Evolutionary conservation across 1,140 invertebrate genomes (phyloP).

Genomic region (Drosophila pseudoobscura): DNA sequence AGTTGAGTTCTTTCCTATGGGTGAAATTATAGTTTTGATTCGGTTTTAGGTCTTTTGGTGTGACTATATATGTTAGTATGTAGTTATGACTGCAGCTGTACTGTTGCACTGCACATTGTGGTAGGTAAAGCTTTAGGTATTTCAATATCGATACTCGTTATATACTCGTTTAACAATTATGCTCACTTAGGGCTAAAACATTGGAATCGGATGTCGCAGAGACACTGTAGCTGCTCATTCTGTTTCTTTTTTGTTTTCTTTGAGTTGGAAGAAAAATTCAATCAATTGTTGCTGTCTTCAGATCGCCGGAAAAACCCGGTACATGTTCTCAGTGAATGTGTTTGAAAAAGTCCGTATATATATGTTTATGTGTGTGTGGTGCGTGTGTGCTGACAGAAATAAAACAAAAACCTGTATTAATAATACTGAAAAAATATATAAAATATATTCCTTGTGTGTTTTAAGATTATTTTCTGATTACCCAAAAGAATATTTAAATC

Average conservation of each 20-base stretch:
- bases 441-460: neutral
- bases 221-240: too few species aligned
- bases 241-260: conserved; percentile 17
- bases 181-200: conserved; percentile 48
- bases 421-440: neutral
- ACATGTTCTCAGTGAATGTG: conserved; percentile 31
- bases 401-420: conserved; percentile 39
- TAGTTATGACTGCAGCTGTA: conserved; percentile 18
- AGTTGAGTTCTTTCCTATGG: conserved; percentile 41
- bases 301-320: conserved; percentile 24
- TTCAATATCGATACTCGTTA: conserved; percentile 41
- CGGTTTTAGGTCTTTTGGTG: conserved; percentile 16
- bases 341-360: conserved; percentile 14
- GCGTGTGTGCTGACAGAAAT: neutral
- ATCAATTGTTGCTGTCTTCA: neutral
- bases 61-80: conserved; percentile 10
- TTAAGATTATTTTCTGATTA: neutral
- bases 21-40: conserved; percentile 17
- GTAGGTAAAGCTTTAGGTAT: conserved; percentile 49
- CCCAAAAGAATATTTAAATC: neutral
- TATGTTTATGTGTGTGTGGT: neutral
- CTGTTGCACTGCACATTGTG: conserved; percentile 14
- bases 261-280: conserved; percentile 6
- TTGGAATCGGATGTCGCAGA: conserved; percentile 43
- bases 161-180: conserved; percentile 46